Evolutionary conservation across 2,113 vertebrate species (phyloP), one percentile per base, ranked within the genome.

Genomic region (Dinomys branickii): DNA sequence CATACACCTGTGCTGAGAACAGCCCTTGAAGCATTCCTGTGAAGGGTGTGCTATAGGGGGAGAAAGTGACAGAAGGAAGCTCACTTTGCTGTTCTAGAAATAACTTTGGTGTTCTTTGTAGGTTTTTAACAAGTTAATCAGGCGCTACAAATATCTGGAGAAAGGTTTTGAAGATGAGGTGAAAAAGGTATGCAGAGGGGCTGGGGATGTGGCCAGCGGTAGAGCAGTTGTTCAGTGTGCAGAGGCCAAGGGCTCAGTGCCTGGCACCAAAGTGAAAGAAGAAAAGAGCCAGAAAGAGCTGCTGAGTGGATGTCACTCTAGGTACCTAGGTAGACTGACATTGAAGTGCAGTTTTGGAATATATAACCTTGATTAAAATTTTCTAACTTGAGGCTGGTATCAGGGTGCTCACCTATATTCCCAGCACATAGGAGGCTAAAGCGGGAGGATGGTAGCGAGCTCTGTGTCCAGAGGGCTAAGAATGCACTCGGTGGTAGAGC

Each of bases 101-200:
- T n/a, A n/a, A n/a, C n/a, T n/a, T 86, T 93, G 38, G 3, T 59
- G 7, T 94, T 73, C 88, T 84, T 88, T 58, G 5, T 52, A 99
- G 99, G 99, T 99, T 99, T 99, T 99, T 99, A 99, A 99, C 99
- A 99, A 99, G 98, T 99, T 99, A 98, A 99, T 99, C 99, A 99
- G 99, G 99, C 99, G 99, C 98, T 99, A 99, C 99, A 99, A 99
- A 98, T 99, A 99, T 99, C 99, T 99, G 99, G 99, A 99, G 98
- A 99, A 99, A 98, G 99, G 99, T 96, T 99, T 99, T 98, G 99
- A 99, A 98, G 99, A 99, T 98, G 99, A 99, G 99, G 99, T 99
- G 95, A 99, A 99, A 99, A 99, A 99, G 99, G 99, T 99, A 98
- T 94, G 98, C 69, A 26, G 24, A 69, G n/a, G 67, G 52, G 1